phyloP scores from a whole-genome alignment of 2,888 invertebrate genomes.

The Plemyria rubiginata region DNA sequence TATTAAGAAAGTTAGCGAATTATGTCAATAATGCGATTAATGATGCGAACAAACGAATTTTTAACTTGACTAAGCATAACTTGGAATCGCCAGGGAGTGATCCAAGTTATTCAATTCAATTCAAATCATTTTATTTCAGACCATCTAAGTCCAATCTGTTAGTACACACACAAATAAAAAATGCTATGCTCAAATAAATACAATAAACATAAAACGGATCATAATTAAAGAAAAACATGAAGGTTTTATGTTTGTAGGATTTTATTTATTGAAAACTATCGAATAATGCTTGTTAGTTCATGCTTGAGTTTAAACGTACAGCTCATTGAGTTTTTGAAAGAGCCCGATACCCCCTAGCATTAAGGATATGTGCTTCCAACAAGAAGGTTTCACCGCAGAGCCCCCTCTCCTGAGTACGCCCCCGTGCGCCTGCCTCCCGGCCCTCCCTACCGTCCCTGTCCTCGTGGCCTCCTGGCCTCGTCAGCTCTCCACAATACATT shows the following conservation, averaged over 20 bases:
- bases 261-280: too few species aligned
- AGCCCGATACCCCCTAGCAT: not conserved
- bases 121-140: too few species aligned
- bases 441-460: not conserved
- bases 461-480: not conserved
- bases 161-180: too few species aligned
- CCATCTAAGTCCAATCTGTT: too few species aligned
- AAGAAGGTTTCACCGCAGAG: not conserved
- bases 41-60: slow-evolving; percentile 39
- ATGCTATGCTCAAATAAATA: too few species aligned
- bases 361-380: not conserved
- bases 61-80: slow-evolving; percentile 35
- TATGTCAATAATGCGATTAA: slow-evolving; percentile 42
- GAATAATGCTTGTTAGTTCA: too few species aligned
- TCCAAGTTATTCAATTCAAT: too few species aligned
- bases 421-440: not conserved
- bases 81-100: slow-evolving; percentile 3
- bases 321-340: not conserved
- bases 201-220: too few species aligned
- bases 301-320: not conserved
- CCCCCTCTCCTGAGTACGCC: not conserved
- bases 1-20: slow-evolving; percentile 38
- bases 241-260: too few species aligned
- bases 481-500: slow-evolving; percentile 49
- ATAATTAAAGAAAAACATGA: too few species aligned